Conservation (phyloP, 2,888 invertebrate species). For the Oxycera nigricornis region DNA sequence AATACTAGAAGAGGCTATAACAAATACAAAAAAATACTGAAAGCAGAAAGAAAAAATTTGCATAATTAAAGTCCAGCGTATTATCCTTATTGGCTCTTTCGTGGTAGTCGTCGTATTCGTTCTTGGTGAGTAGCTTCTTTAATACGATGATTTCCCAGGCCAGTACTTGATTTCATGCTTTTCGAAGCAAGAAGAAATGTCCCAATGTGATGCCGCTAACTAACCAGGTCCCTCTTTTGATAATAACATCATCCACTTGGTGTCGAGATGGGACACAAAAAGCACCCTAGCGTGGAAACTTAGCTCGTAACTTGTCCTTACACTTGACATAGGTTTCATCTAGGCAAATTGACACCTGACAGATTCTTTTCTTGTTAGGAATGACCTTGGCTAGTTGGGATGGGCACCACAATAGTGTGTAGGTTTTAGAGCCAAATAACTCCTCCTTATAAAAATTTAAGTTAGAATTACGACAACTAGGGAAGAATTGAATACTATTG, state of each 20-base stretch:
- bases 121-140: constrained; percentile 37
- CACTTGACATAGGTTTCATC: constrained; percentile 21
- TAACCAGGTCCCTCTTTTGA: constrained; percentile 24
- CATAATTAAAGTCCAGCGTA: constrained; percentile 44
- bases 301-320: constrained; percentile 10
- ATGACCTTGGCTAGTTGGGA: too few relatives aligned
- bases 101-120: constrained; percentile 26
- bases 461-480: too few relatives aligned
- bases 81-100: constrained; percentile 44
- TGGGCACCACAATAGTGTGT: too few relatives aligned
- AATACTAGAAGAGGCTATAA: constrained; percentile 3
- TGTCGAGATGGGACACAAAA: not conserved
- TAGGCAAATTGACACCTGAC: constrained; percentile 35
- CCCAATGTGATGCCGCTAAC: constrained; percentile 12
- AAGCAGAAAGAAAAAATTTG: constrained; percentile 39
- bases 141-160: constrained; percentile 45
- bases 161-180: constrained; percentile 43
- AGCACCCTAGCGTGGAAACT: constrained; percentile 14
- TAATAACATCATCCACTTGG: constrained; percentile 5
- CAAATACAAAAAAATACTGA: not conserved
- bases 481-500: too few relatives aligned
- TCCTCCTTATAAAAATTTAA: too few relatives aligned
- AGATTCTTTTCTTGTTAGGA: too few relatives aligned
- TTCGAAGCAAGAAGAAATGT: constrained; percentile 35
- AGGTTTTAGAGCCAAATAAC: too few relatives aligned